phyloP scores from a whole-genome alignment of 2,888 invertebrate genomes.

The Metalampra italica region DNA sequence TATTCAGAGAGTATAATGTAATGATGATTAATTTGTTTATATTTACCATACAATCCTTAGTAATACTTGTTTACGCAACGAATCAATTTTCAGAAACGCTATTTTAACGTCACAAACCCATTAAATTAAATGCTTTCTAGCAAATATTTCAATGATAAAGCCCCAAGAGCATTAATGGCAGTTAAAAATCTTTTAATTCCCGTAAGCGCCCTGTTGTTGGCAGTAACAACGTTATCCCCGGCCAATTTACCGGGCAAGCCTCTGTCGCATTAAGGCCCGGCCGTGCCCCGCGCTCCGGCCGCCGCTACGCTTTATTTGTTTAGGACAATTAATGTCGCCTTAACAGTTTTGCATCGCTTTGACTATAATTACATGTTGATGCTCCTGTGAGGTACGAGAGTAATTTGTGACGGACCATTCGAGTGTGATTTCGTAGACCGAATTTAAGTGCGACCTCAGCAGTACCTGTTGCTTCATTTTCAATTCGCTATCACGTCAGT shows the following conservation, averaged over 20 bases:
- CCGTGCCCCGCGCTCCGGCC: background rate
- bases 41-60: no score
- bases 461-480: no score
- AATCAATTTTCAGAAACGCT: background rate
- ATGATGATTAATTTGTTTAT: no score
- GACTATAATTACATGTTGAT: slow-evolving; percentile 21
- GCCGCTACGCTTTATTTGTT: slow-evolving; percentile 34
- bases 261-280: background rate
- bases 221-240: slow-evolving; percentile 4
- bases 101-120: background rate
- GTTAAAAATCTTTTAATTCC: background rate
- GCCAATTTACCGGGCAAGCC: slow-evolving; percentile 3
- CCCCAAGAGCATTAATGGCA: background rate
- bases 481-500: no score
- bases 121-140: background rate
- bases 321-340: slow-evolving; percentile 42
- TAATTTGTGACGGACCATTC: no score
- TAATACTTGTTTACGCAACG: no score
- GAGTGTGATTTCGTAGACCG: no score
- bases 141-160: background rate
- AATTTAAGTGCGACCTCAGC: no score
- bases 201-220: background rate
- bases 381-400: background rate
- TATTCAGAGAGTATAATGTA: no score
- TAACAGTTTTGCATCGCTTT: slow-evolving; percentile 27